Conservation (phyloP, 2,797 vertebrate genomes). For the Anisognathus igniventris region DNA sequence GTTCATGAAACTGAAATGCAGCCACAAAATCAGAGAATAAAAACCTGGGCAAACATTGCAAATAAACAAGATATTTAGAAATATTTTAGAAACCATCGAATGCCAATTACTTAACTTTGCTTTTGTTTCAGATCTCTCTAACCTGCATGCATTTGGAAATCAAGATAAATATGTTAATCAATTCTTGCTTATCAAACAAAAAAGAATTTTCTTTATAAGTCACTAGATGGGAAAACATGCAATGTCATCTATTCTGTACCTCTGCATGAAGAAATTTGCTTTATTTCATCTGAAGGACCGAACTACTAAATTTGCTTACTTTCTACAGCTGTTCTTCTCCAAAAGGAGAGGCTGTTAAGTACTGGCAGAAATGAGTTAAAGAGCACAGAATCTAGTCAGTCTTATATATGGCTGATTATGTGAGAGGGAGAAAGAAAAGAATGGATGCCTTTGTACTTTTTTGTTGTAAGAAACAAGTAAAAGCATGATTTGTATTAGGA, state of each 20-base stretch:
- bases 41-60: background rate
- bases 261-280: background rate
- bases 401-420: background rate
- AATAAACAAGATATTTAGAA: background rate
- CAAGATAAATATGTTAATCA: background rate
- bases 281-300: background rate
- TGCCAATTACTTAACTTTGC: background rate
- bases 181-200: background rate
- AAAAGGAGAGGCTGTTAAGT: background rate
- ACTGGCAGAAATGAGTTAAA: background rate
- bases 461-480: background rate
- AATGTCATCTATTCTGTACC: background rate
- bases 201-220: background rate
- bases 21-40: background rate
- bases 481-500: background rate
- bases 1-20: background rate
- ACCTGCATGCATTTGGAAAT: background rate
- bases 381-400: background rate
- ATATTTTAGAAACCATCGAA: background rate
- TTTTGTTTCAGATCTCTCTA: background rate
- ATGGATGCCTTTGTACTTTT: background rate
- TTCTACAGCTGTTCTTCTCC: background rate
- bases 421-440: background rate
- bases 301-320: background rate
- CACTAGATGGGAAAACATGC: conserved; percentile 1